Conservation (phyloP, 37 sponge, comb jelly and placozoan species). For the Halichondria panicea region DNA sequence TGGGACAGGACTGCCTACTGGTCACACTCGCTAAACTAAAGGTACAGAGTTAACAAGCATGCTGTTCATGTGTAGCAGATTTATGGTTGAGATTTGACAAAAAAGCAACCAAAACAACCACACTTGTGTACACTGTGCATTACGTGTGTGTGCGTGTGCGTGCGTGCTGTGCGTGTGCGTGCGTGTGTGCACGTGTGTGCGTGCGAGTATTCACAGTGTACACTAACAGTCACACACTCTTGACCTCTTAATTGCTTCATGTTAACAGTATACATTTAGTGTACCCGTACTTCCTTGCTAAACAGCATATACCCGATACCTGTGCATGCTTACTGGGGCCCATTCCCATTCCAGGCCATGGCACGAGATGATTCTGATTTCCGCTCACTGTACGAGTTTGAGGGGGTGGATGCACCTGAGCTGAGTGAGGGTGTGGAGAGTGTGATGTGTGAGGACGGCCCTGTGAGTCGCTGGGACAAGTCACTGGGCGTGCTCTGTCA, state of each 20-base stretch:
- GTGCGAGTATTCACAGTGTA: too few relatives aligned
- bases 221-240: too few relatives aligned
- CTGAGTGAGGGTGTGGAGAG: neutral
- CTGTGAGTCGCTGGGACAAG: slow-evolving; percentile 53
- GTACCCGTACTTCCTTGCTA: neutral
- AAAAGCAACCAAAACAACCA: too few relatives aligned
- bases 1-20: slow-evolving; percentile 59
- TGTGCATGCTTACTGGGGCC: too few relatives aligned
- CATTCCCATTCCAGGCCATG: slow-evolving; percentile 49
- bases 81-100: too few relatives aligned
- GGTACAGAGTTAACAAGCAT: slow-evolving; percentile 26
- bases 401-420: neutral
- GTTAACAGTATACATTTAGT: too few relatives aligned
- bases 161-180: neutral
- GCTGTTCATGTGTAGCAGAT: neutral
- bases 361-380: slow-evolving; percentile 62
- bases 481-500: slow-evolving; percentile 87
- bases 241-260: too few relatives aligned
- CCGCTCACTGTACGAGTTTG: too few relatives aligned
- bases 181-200: neutral
- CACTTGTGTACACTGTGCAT: slow-evolving; percentile 1
- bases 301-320: neutral
- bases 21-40: slow-evolving; percentile 80
- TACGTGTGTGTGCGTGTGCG: neutral
- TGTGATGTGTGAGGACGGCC: neutral